phyloP scores from a whole-genome alignment of 2,888 invertebrate genomes.

The Leptodirus hochenwartii region DNA sequence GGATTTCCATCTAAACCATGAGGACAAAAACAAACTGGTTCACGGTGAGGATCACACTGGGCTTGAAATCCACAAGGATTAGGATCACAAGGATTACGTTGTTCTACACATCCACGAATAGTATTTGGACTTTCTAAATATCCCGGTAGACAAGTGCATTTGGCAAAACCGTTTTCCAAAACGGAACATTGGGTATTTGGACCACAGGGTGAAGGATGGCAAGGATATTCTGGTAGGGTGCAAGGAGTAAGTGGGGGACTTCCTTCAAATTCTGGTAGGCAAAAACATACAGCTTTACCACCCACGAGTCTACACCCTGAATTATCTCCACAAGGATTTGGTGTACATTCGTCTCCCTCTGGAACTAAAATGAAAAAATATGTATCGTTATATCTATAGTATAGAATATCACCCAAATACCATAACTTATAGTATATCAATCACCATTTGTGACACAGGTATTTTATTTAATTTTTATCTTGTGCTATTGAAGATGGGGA shows the following conservation, averaged over 20 bases:
- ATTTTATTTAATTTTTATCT: too few species aligned
- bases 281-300: conserved; percentile 68
- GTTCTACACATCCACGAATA: conserved; percentile 65
- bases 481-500: too few species aligned
- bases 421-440: too few species aligned
- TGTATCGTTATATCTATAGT: too few species aligned
- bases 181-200: conserved; percentile 73
- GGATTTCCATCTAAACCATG: conserved; percentile 67
- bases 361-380: conserved; percentile 45
- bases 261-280: conserved; percentile 72
- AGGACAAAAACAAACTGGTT: conserved; percentile 76
- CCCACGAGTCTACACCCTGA: conserved; percentile 64
- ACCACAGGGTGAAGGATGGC: conserved; percentile 73
- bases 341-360: conserved; percentile 67
- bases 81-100: conserved; percentile 63
- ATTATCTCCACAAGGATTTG: conserved; percentile 69
- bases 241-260: conserved; percentile 59
- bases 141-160: conserved; percentile 71
- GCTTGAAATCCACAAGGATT: conserved; percentile 65
- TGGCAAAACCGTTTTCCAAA: conserved; percentile 60
- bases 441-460: too few species aligned
- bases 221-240: conserved; percentile 55
- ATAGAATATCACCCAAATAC: too few species aligned
- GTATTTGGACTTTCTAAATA: conserved; percentile 78
- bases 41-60: conserved; percentile 57